These are phyloP conservation scores for Ochropleura plecta DNA, from an alignment of 2,888 invertebrate species.

Conservation along the genomic window DNA sequence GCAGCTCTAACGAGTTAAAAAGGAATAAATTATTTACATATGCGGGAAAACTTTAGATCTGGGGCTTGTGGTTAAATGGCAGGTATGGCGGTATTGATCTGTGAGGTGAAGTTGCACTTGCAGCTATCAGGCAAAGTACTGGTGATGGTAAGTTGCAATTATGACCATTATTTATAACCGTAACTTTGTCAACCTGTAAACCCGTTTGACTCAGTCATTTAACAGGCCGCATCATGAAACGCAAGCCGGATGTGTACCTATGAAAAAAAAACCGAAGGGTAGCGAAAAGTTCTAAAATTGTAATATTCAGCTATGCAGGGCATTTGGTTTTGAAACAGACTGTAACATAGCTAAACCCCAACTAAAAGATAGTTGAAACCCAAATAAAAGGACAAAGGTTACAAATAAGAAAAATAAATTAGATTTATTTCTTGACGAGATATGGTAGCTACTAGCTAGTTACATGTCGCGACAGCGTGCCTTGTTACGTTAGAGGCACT, in stretches of 20 bases:
- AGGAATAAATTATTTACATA: slow-evolving; percentile 38
- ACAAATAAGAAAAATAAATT: background rate
- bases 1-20: slow-evolving; percentile 42
- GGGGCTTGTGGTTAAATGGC: background rate
- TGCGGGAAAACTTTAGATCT: slow-evolving; percentile 9
- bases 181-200: no score
- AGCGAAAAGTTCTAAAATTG: no score
- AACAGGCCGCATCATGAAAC: no score
- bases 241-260: no score
- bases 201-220: no score
- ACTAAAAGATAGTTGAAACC: no score
- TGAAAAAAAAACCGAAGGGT: no score
- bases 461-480: slow-evolving; percentile 10
- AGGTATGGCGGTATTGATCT: background rate
- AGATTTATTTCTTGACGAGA: slow-evolving; percentile 4
- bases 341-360: no score
- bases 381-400: slow-evolving; percentile 1
- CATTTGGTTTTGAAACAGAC: background rate
- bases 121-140: background rate
- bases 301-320: no score
- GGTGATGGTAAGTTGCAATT: background rate
- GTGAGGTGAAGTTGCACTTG: background rate
- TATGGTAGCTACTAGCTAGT: slow-evolving; percentile 7
- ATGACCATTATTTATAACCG: no score
- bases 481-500: slow-evolving; percentile 18